Percentiles rank a stretch among this genome's conserved stretches.
Evolutionary conservation across 92 coral and sea anemone genomes (phyloP).

Genomic region (Porites rus): DNA sequence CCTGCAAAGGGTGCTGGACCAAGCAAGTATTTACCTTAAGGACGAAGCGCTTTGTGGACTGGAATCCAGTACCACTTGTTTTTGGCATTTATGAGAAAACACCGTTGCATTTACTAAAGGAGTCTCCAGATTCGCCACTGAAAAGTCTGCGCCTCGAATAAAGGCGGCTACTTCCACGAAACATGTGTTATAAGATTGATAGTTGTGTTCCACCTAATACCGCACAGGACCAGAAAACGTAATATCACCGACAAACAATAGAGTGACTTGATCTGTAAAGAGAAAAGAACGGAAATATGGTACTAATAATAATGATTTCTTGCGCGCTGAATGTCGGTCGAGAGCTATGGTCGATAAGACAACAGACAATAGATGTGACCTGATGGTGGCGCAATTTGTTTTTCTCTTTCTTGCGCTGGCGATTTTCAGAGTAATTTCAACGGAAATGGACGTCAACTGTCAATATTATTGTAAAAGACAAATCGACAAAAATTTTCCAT

Average conservation of each 20-base stretch:
- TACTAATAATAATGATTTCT: no score
- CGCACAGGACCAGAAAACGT: slow-evolving; percentile 56
- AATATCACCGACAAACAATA: slow-evolving; percentile 86
- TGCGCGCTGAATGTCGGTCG: no score
- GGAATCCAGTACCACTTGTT: neutral
- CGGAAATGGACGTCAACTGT: no score
- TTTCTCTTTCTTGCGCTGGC: no score
- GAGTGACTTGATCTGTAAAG: slow-evolving; percentile 16
- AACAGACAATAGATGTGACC: no score
- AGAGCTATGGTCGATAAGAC: no score
- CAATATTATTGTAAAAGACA: no score
- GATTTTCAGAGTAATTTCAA: no score
- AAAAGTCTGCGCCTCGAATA: slow-evolving; percentile 76
- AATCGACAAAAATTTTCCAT: no score
- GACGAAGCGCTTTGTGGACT: slow-evolving; percentile 9
- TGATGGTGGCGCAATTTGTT: no score
- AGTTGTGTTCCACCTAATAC: slow-evolving; percentile 56
- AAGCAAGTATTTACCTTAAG: neutral
- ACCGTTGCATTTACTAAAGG: slow-evolving; percentile 63
- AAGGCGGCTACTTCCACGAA: slow-evolving; percentile 58
- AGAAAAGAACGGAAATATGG: neutral
- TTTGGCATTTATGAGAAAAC: slow-evolving; percentile 28
- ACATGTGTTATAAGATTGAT: slow-evolving; percentile 63
- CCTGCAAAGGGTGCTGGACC: no score
- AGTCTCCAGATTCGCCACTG: slow-evolving; percentile 85